Evolutionary conservation across 2,888 invertebrate species (phyloP), one percentile per base, ranked within the genome.

Genomic region (Caenorhabditis uteleia): DNA sequence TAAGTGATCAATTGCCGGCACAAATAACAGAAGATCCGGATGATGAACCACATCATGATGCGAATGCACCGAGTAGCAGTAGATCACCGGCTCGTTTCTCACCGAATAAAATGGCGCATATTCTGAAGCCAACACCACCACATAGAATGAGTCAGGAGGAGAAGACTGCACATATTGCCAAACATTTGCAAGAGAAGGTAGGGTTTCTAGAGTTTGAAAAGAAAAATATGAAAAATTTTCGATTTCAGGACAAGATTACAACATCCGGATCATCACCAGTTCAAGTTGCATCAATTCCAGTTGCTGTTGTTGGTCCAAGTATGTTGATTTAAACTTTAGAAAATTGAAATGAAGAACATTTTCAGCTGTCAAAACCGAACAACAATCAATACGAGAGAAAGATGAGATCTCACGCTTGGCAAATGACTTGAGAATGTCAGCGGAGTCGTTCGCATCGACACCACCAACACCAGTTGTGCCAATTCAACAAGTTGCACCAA

Each of bases 331-430:
- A 14, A 34, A 34, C 5, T 34, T 34, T 34, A 34, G 5, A n/a
- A 14, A 14, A n/a, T 34, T 5, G 8, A 34, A 34, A 7, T 34
- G 8, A 5, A n/a, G n/a, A 12, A 34, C n/a, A 12, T 34, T n/a
- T n/a, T n/a, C n/a, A n/a, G n/a, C n/a, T n/a, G n/a, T n/a, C n/a
- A n/a, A n/a, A n/a, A n/a, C n/a, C n/a, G n/a, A n/a, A n/a, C n/a
- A n/a, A n/a, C n/a, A n/a, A n/a, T n/a, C n/a, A 5, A 14, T 46
- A 5, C 43, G 48, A n/a, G 62, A 62, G 33, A 56, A 56, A 39
- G 62, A 56, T 16, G 56, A 47, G 8, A 62, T 62, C 16, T 45
- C 47, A 16, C 42, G 47, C 20, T 47, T 62, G 14, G 62, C 62
- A 0, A 48, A 62, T 34, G 31, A 51, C 16, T 31, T 62, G 38